These are phyloP conservation scores for Stenichneumon culpator DNA, from an alignment of 2,888 invertebrate genomes.

Conservation along the genomic window DNA sequence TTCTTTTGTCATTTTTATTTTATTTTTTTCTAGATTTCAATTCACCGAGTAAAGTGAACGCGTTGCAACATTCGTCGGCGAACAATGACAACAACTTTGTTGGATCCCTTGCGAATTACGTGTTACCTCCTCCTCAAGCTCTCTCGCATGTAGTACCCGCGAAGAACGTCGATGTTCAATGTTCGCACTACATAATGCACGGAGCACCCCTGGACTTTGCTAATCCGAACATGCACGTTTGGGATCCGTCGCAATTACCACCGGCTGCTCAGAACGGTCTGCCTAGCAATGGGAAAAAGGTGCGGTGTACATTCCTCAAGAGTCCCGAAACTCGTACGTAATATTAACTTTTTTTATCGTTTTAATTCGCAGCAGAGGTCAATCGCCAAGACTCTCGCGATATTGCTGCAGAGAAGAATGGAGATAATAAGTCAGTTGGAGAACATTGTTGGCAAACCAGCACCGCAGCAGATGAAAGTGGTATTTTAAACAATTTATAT, in stretches of 20 bases:
- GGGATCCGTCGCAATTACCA: conserved; percentile 80
- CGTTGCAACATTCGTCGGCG: conserved; percentile 76
- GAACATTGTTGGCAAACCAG: conserved; percentile 87
- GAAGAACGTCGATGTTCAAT: conserved; percentile 80
- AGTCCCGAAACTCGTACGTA: not conserved
- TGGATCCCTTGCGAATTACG: conserved; percentile 80
- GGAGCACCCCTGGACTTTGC: conserved; percentile 79
- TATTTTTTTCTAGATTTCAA: conserved; percentile 75
- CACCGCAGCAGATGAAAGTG: conserved; percentile 80
- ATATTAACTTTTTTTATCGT: conserved; percentile 11
- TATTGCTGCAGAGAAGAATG: conserved; percentile 88
- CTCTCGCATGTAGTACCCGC: conserved; percentile 77
- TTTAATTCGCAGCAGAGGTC: conserved; percentile 79
- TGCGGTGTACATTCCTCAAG: not conserved
- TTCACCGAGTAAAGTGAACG: conserved; percentile 74
- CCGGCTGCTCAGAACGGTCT: conserved; percentile 77
- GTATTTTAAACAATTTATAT: conserved; percentile 68
- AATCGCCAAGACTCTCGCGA: conserved; percentile 86
- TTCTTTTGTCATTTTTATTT: not conserved
- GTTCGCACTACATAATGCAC: conserved; percentile 82
- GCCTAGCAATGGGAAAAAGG: conserved; percentile 78
- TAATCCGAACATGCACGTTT: conserved; percentile 79
- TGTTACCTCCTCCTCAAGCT: conserved; percentile 78
- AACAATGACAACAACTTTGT: conserved; percentile 81
- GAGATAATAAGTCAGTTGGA: conserved; percentile 88